Conservation (phyloP, 1,140 invertebrate genomes). For the Drosophila kohkoa region DNA sequence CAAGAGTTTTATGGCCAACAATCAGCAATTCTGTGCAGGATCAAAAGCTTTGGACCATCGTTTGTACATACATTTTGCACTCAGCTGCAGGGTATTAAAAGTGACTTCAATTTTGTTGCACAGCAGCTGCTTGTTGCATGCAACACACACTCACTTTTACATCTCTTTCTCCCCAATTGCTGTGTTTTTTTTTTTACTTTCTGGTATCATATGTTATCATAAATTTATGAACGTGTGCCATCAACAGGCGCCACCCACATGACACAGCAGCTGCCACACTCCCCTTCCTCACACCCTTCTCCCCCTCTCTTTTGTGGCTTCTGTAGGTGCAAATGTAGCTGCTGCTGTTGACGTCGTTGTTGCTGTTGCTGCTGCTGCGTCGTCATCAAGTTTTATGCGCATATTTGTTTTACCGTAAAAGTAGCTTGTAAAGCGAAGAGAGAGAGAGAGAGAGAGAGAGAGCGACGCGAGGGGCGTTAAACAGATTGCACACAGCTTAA, state of each 20-base stretch:
- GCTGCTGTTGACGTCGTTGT: slow-evolving; percentile 16
- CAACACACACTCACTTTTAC: not conserved
- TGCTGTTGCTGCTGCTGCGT: slow-evolving; percentile 13
- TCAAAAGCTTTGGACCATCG: not conserved
- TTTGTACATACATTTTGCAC: slow-evolving; percentile 1
- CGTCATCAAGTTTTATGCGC: slow-evolving; percentile 64
- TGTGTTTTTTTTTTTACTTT: not conserved
- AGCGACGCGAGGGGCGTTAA: slow-evolving; percentile 50
- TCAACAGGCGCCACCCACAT: slow-evolving; percentile 42
- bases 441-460: not conserved
- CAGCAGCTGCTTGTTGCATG: slow-evolving; percentile 74
- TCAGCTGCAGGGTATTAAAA: slow-evolving; percentile 42
- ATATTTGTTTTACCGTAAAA: slow-evolving; percentile 66
- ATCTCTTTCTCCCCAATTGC: not conserved
- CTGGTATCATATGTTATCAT: slow-evolving; percentile 42
- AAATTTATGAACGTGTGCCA: slow-evolving; percentile 57
- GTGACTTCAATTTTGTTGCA: slow-evolving; percentile 23
- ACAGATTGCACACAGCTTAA: slow-evolving; percentile 78
- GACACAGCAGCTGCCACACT: slow-evolving; percentile 24
- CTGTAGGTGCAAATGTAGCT: slow-evolving; percentile 51
- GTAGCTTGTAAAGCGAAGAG: slow-evolving; percentile 26
- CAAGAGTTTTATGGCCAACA: too few relatives aligned
- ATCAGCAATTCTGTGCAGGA: not conserved
- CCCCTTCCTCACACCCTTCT: not conserved
- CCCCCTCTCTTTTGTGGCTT: not conserved